Percentiles rank a stretch among this genome's conserved stretches.
Conservation (phyloP, 2,113 vertebrate species). For the Prochilodus magdalenae region DNA sequence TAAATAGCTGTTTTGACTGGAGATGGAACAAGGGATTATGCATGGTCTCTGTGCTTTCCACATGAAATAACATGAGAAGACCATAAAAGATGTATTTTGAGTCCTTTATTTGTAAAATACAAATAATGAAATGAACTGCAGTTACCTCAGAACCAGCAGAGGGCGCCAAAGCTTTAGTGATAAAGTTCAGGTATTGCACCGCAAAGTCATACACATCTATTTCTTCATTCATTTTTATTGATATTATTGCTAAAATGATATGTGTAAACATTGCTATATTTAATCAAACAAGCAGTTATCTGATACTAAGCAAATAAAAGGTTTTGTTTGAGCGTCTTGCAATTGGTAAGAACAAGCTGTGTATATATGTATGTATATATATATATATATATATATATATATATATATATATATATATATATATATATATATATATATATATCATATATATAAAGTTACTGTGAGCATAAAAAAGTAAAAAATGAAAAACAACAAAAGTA, state of each 20-base stretch:
- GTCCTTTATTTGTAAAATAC: neutral
- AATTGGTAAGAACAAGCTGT: conserved; percentile 4
- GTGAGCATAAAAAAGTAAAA: neutral
- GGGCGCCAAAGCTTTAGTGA: conserved; percentile 37
- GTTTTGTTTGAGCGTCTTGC: neutral
- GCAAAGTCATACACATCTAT: neutral
- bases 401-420: neutral
- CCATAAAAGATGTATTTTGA: neutral
- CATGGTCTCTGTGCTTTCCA: no score
- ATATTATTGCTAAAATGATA: neutral
- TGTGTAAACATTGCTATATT: neutral
- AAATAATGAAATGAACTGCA: neutral
- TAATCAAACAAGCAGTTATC: conserved; percentile 1
- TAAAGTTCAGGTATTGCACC: neutral
- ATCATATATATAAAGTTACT: neutral
- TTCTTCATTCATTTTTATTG: neutral
- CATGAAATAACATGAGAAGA: neutral
- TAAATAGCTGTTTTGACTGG: no score
- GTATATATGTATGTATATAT: neutral
- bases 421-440: neutral
- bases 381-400: neutral
- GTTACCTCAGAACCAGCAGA: conserved; percentile 28
- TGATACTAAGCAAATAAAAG: conserved; percentile 17
- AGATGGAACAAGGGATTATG: no score
- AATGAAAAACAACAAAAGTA: conserved; percentile 23